phyloP scores from a whole-genome alignment of 2,113 vertebrate genomes.

The Potamarius usumacintae region DNA sequence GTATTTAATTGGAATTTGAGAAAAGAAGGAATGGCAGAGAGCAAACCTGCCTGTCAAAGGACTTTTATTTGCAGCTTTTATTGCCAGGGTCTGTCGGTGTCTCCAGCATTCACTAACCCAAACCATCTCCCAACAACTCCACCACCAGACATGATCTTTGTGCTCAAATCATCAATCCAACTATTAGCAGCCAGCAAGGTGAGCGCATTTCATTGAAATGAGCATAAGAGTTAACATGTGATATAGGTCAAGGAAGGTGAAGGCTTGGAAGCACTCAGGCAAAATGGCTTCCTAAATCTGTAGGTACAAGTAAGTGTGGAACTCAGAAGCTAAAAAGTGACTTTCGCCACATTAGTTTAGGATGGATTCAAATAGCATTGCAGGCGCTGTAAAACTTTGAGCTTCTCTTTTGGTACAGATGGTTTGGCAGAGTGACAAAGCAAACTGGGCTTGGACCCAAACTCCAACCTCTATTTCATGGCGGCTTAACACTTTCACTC shows the following conservation, averaged over 20 bases:
- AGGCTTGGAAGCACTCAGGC: constrained; percentile 20
- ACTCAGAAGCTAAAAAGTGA: constrained; percentile 45
- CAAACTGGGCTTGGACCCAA: constrained; percentile 74
- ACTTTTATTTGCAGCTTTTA: constrained; percentile 69
- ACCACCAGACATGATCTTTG: neutral
- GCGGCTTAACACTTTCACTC: constrained; percentile 75
- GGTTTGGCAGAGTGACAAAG: constrained; percentile 76
- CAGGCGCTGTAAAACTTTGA: constrained; percentile 59
- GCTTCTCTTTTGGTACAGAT: constrained; percentile 71
- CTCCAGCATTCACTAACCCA: constrained; percentile 52
- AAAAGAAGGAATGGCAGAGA: constrained; percentile 54
- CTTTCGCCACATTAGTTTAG: constrained; percentile 52
- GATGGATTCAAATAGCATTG: constrained; percentile 61
- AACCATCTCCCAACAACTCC: neutral
- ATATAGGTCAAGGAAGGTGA: constrained; percentile 33
- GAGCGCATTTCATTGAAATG: constrained; percentile 32
- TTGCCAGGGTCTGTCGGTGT: constrained; percentile 67
- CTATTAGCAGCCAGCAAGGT: neutral
- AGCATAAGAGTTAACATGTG: constrained; percentile 40
- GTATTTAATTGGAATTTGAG: constrained; percentile 63
- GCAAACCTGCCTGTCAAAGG: constrained; percentile 62
- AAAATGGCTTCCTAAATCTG: constrained; percentile 39
- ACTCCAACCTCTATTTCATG: constrained; percentile 76
- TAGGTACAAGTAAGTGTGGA: constrained; percentile 54
- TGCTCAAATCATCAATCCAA: constrained; percentile 13